Base-by-base conservation (phyloP, 1,140 invertebrate genomes). In the Paralvinella palmiformis region DNA sequence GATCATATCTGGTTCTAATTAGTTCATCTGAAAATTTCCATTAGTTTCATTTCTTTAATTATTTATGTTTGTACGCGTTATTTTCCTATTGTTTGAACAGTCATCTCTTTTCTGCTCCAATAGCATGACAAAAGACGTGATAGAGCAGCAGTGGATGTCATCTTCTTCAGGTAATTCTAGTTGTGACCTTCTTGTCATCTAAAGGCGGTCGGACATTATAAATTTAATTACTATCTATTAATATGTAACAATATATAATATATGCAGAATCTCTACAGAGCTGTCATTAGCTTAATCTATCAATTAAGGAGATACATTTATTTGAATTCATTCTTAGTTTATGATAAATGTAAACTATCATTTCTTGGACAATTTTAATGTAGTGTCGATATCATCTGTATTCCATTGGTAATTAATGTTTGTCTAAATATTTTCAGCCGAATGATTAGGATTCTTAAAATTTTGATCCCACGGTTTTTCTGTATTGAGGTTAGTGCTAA, bases 121-220 rank as follows among this genome's bases (percentile, higher is more conserved):
- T n/a, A n/a, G n/a, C n/a, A n/a, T n/a, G n/a, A n/a, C n/a, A n/a
- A n/a, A n/a, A n/a, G n/a, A n/a, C n/a, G n/a, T n/a, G 85, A 86
- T 31, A 92, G 87, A 81, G 90, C 92, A n/a, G 89, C 92, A 66
- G 90, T 97, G 0, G 89, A 96, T 82, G 84, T 83, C 24, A 83
- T 85, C 61, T 96, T 96, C 77, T 87, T 95, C 69, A 84, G 68
- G 75, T 77, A 66, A 71, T 29, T 59, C 13, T 29, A 63, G 31
- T 32, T 24, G 1, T 33, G 27, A 63, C 35, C 59, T 57, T n/a
- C 10, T 27, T 36, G 27, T 5, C 31, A 2, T n/a, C 20, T 10
- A 24, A 41, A 33, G 17, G 22, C 24, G 29, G 22, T 36, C 20
- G 31, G 56, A 15, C 24, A 15, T 63, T 31, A 35, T 15, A 52